Evolutionary conservation across 2,888 invertebrate species (phyloP), one percentile per base, ranked within the genome.

Genomic region (Capitulum mitella): DNA sequence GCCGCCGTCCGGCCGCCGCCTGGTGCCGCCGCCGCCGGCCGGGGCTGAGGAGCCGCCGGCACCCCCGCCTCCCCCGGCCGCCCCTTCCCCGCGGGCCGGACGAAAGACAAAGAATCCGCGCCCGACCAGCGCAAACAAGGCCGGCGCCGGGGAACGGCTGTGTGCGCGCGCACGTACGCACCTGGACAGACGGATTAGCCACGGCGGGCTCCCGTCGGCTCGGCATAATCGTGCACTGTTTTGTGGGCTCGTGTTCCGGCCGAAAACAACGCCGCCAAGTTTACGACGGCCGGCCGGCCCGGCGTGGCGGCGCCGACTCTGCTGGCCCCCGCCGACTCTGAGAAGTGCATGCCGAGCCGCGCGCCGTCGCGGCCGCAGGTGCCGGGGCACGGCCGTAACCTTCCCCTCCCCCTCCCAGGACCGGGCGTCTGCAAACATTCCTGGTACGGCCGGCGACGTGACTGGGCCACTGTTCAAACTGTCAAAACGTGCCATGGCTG

Each of bases 81-180:
- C 58, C 10, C 29, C 29, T 29, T 6, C 58, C 58, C 12, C 58
- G 5, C 61, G 40, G 29, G n/a, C 58, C 58, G 58, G 58, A 58
- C 58, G 58, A 6, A 40, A 70, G 70, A 70, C 70, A 70, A 70
- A 70, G 70, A 70, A 40, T 34, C 19, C 10, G 64, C 64, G 64
- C 51, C 51, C 34, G 6, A 32, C 70, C 77, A 34, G 58, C 77
- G 54, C 77, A 54, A 77, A 77, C 77, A 77, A 34, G 26, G 54
- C 32, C 74, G 74, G 8, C 37, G 77, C 29, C 46, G 46, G 77
- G 10, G 40, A 19, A 77, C 22, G 51, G n/a, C n/a, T 16, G 51
- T 26, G 51, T 43, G 22, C 26, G 40, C 34, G 70, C 40, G 37
- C 70, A 6, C 29, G 70, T 40, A 26, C 70, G 26, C 70, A 40